Evolutionary conservation across 2,113 vertebrate species (phyloP), one percentile per base, ranked within the genome.

Genomic region (Neolamprologus sp.): DNA sequence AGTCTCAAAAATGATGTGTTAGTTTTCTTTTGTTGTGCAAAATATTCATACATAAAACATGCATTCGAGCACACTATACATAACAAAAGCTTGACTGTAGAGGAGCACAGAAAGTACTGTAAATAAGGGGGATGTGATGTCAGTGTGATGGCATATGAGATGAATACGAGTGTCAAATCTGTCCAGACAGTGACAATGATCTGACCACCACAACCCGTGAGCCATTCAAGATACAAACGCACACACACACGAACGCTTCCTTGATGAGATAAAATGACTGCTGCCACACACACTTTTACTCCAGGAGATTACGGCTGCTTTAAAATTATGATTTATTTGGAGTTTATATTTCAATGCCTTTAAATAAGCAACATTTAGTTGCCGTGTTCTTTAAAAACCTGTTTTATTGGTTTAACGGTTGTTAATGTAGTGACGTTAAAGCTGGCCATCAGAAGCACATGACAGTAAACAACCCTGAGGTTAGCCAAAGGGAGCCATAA

Each of bases 101-200:
- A 80, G 35, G 80, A 53, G 42, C 71, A 30, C n/a, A 26, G 82
- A 57, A 68, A 75, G 54, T 51, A 57, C 51, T 82, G 79, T 86
- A 54, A 78, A 84, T 23, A 45, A 60, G 11, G 10, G 4, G 51
- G 79, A 60, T 84, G 45, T 33, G 87, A 92, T 87, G 86, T 88
- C 86, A 88, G 75, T 68, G 79, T 85, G 84, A 93, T 90, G 87
- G 85, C 81, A 85, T 88, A 68, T 17, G 53, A 85, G 82, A 89
- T 86, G 85, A 88, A 91, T 85, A 85, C 28, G 42, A 80, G 80
- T 82, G 89, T 88, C 89, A 83, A 23, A 85, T 90, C 83, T 79
- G 81, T 88, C 79, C 87, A 83, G 80, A 71, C 55, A 23, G 75
- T 80, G 86, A 89, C 75, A 75, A 63, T 78, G 86, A 87, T 83